phyloP scores from a whole-genome alignment of 2,888 invertebrate species.

The Amblyteles armatorius region DNA sequence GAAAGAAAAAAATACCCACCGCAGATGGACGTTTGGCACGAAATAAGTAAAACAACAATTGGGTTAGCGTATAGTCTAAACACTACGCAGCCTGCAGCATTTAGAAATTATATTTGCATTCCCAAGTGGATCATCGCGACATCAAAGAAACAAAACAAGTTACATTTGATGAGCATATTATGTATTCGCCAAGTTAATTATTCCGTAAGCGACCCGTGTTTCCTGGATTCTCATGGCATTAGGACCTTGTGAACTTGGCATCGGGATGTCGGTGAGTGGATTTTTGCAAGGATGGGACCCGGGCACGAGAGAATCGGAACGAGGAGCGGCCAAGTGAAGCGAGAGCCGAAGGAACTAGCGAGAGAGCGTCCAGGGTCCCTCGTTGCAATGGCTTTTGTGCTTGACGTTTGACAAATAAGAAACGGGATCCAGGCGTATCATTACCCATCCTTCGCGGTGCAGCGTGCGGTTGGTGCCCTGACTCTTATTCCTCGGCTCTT shows the following conservation, averaged over 20 bases:
- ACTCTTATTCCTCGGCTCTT: constrained; percentile 39
- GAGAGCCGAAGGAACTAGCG: constrained; percentile 18
- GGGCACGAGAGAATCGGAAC: constrained; percentile 31
- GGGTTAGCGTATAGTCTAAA: background rate
- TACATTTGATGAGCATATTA: constrained; percentile 8
- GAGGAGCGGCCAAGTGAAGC: background rate
- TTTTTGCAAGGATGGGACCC: constrained; percentile 15
- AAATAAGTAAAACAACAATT: background rate
- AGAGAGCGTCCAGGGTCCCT: constrained; percentile 72
- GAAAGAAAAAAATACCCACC: background rate
- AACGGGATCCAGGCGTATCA: constrained; percentile 84
- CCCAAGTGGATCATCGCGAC: constrained; percentile 23
- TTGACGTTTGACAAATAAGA: constrained; percentile 85
- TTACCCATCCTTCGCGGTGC: constrained; percentile 83
- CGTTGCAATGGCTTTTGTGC: constrained; percentile 77
- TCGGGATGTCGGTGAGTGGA: constrained; percentile 25
- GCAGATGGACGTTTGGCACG: constrained; percentile 1
- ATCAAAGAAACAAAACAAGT: background rate
- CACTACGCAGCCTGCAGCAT: background rate
- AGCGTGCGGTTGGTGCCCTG: constrained; percentile 46
- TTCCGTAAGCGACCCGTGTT: constrained; percentile 3
- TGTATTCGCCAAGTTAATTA: background rate
- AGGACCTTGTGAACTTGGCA: constrained; percentile 26
- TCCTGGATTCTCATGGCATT: constrained; percentile 42
- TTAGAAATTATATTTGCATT: constrained; percentile 11